phyloP scores from a whole-genome alignment of 2,888 invertebrate genomes.

The Polydrusus tereticollis region DNA sequence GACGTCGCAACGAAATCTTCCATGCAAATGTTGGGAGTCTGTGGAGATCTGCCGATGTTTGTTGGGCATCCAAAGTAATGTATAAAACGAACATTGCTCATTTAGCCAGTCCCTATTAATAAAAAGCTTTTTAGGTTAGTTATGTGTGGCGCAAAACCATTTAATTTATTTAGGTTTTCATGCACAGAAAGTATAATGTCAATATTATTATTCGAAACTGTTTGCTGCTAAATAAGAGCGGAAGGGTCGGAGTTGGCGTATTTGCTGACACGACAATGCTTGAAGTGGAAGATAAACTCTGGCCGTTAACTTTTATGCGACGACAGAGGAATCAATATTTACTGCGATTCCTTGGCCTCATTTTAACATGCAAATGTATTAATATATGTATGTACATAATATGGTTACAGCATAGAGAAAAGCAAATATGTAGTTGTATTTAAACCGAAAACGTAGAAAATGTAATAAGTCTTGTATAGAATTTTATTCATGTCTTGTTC shows the following conservation, averaged over 20 bases:
- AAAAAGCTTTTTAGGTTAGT: background rate
- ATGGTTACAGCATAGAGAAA: background rate
- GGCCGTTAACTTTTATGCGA: constrained; percentile 12
- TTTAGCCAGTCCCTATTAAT: background rate
- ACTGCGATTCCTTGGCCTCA: constrained; percentile 10
- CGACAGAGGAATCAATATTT: constrained; percentile 10
- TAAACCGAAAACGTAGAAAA: too few relatives aligned
- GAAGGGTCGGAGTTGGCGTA: constrained; percentile 12
- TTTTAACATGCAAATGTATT: background rate
- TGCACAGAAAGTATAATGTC: constrained; percentile 1
- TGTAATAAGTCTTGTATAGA: too few relatives aligned
- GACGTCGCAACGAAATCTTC: too few relatives aligned
- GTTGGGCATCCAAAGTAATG: too few relatives aligned
- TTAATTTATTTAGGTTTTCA: background rate
- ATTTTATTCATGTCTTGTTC: too few relatives aligned
- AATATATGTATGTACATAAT: constrained; percentile 2
- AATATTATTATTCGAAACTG: constrained; percentile 15
- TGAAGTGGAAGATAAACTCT: constrained; percentile 31
- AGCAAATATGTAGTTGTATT: background rate
- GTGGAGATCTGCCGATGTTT: too few relatives aligned
- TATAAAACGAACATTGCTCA: too few relatives aligned
- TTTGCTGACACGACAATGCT: constrained; percentile 20
- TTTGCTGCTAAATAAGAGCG: background rate
- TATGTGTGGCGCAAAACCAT: background rate
- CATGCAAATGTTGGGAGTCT: too few relatives aligned